Conservation (phyloP, 2,888 invertebrate genomes). For the Heteromyza rotundicornis region DNA sequence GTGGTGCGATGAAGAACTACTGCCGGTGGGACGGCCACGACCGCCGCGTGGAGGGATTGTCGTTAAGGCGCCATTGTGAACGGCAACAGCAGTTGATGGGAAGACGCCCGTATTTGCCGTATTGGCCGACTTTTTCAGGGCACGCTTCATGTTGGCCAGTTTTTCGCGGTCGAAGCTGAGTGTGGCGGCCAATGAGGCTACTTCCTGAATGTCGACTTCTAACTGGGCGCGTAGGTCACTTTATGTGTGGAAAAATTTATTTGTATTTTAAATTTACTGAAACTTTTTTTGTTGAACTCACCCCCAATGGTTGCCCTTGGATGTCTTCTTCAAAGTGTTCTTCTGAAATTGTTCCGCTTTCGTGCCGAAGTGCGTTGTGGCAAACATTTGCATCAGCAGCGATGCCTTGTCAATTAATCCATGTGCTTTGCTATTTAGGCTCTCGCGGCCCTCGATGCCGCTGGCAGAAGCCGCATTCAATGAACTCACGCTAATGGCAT, state of each 20-base stretch:
- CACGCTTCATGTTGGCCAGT: conserved; percentile 49
- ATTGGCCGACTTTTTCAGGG: conserved; percentile 71
- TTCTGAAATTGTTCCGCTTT: conserved; percentile 72
- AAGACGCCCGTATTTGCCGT: conserved; percentile 10
- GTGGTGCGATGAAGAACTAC: conserved; percentile 29
- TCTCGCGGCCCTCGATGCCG: conserved; percentile 36
- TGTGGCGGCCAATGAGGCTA: conserved; percentile 56
- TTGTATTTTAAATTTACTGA: no score
- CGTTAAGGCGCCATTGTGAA: conserved; percentile 42
- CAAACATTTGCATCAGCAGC: conserved; percentile 89
- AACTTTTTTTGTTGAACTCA: no score
- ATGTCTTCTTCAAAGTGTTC: conserved; percentile 83
- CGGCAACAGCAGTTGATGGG: conserved; percentile 21
- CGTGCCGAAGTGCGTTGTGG: conserved; percentile 91
- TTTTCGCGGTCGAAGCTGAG: conserved; percentile 57
- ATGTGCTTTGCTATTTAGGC: conserved; percentile 58
- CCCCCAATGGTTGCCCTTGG: conserved; percentile 92
- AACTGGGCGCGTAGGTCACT: conserved; percentile 92
- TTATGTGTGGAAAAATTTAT: conserved; percentile 61
- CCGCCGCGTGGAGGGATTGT: conserved; percentile 31
- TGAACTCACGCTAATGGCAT: not conserved
- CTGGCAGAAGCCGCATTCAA: not conserved
- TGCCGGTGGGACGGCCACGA: conserved; percentile 29
- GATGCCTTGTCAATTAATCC: conserved; percentile 84
- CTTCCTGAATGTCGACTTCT: conserved; percentile 68